Evolutionary conservation across 2,888 invertebrate species (phyloP).

Genomic region (Polymixis flavicincta): DNA sequence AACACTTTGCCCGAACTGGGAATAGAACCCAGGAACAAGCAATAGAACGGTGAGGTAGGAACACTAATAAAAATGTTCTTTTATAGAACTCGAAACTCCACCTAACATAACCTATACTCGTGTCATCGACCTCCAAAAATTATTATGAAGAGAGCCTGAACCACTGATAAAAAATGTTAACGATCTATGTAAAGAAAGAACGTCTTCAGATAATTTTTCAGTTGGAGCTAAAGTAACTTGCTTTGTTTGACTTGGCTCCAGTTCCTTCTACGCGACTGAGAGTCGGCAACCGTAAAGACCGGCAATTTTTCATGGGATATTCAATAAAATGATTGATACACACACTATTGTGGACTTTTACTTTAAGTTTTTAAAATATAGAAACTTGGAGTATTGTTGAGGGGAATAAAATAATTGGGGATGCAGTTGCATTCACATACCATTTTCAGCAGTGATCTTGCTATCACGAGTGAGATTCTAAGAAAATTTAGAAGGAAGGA

Average conservation of each 20-base stretch:
- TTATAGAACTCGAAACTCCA: neutral
- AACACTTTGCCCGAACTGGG: neutral
- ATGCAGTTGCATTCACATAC: neutral
- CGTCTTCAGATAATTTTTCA: constrained; percentile 46
- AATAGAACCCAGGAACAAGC: neutral
- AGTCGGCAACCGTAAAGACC: constrained; percentile 9
- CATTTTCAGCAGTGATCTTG: neutral
- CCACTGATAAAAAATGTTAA: constrained; percentile 44
- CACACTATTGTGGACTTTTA: constrained; percentile 9
- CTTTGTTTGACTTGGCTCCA: constrained; percentile 54
- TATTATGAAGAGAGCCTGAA: constrained; percentile 7
- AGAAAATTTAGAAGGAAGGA: too few relatives aligned
- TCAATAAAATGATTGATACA: constrained; percentile 56
- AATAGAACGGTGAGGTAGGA: neutral
- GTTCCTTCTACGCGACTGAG: constrained; percentile 24
- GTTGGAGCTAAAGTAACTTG: constrained; percentile 34
- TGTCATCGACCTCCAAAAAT: constrained; percentile 3
- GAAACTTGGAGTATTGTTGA: neutral
- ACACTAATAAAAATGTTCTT: neutral
- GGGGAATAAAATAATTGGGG: neutral
- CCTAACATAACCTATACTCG: neutral
- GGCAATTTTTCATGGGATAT: constrained; percentile 37
- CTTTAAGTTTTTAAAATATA: constrained; percentile 10
- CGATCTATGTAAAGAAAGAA: constrained; percentile 11
- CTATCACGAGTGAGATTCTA: too few relatives aligned